phyloP scores from a whole-genome alignment of 2,888 invertebrate genomes.

The Desoria tigrina region DNA sequence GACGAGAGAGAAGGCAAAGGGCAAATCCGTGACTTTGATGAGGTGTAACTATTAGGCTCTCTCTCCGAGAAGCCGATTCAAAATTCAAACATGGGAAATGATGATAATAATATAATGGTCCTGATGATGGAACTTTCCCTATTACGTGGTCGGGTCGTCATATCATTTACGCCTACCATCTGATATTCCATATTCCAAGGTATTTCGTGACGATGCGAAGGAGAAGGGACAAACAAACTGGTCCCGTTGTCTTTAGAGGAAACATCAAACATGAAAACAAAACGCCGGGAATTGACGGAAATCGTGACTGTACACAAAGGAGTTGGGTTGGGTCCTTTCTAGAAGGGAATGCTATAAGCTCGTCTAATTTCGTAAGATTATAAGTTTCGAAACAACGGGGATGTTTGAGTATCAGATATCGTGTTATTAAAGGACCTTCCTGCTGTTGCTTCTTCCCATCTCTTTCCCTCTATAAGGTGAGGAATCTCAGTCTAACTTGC shows the following conservation, averaged over 20 bases:
- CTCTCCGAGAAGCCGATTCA: neutral
- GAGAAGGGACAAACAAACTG: neutral
- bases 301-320: conserved; percentile 47
- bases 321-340: neutral
- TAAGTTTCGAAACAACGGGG: too few species aligned
- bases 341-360: neutral
- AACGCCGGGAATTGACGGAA: conserved; percentile 16
- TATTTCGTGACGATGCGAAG: too few species aligned
- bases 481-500: too few species aligned
- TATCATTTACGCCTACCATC: too few species aligned
- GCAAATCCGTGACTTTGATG: conserved; percentile 30
- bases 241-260: neutral
- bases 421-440: too few species aligned
- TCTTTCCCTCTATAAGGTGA: too few species aligned
- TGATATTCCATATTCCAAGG: too few species aligned
- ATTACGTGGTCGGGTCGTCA: too few species aligned
- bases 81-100: neutral
- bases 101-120: too few species aligned
- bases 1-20: conserved; percentile 18
- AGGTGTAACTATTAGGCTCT: conserved; percentile 18
- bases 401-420: too few species aligned
- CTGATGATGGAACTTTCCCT: too few species aligned
- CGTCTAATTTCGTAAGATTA: neutral
- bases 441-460: too few species aligned
- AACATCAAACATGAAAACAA: conserved; percentile 25